Conservation (phyloP, 2,888 invertebrate genomes). For the Spodoptera picta region DNA sequence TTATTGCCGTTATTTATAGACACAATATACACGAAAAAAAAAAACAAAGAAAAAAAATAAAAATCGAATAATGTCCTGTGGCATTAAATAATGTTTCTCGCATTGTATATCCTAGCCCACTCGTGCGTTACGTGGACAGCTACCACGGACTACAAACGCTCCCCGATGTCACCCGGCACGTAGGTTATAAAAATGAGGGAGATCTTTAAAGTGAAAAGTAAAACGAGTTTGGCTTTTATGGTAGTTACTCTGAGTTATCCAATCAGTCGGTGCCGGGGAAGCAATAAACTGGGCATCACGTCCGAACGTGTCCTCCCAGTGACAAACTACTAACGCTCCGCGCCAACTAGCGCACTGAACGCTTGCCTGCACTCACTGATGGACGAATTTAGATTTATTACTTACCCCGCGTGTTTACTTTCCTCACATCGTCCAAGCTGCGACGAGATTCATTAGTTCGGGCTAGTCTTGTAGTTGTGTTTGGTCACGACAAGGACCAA, state of each 20-base stretch:
- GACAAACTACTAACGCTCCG: constrained; percentile 66
- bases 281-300: constrained; percentile 81
- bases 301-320: constrained; percentile 70
- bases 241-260: constrained; percentile 69
- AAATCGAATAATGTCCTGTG: constrained; percentile 41
- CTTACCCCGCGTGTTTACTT: constrained; percentile 66
- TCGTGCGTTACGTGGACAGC: constrained; percentile 48
- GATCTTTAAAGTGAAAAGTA: constrained; percentile 55
- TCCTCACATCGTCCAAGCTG: constrained; percentile 58
- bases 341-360: constrained; percentile 57
- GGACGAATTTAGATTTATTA: constrained; percentile 78
- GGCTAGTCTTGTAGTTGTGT: constrained; percentile 36
- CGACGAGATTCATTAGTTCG: constrained; percentile 63
- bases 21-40: constrained; percentile 7
- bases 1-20: constrained; percentile 1
- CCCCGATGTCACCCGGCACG: constrained; percentile 28
- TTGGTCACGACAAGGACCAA: constrained; percentile 18
- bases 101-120: constrained; percentile 51
- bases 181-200: constrained; percentile 40
- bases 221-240: constrained; percentile 63
- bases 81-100: constrained; percentile 56
- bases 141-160: constrained; percentile 45
- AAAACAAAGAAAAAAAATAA: constrained; percentile 32
- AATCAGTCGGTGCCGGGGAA: constrained; percentile 73
- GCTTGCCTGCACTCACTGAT: constrained; percentile 70